A percentile compares a stretch with the other conserved stretches of the same genome.
Evolutionary conservation across 1,140 invertebrate genomes (phyloP).

Genomic region (Helicorthomorpha holstii): DNA sequence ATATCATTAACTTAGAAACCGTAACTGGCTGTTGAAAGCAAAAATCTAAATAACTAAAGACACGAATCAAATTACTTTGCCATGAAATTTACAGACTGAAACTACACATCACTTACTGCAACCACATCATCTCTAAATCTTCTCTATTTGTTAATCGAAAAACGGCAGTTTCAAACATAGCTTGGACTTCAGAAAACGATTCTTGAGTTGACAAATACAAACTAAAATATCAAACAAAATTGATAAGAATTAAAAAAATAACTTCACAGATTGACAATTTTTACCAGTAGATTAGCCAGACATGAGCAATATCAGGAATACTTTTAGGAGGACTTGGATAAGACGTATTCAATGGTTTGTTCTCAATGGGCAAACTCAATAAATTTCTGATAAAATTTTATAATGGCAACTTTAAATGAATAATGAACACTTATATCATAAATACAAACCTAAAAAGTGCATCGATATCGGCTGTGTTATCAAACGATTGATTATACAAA

Average conservation of each 20-base stretch:
- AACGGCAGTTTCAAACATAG: neutral
- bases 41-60: neutral
- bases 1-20: neutral
- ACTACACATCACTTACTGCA: neutral
- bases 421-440: too few relatives aligned
- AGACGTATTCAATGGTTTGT: too few relatives aligned
- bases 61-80: neutral
- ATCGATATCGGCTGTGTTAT: too few relatives aligned
- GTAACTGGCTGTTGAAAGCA: neutral
- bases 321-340: too few relatives aligned
- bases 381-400: too few relatives aligned
- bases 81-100: neutral
- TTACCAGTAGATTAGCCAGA: too few relatives aligned
- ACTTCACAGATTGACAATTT: too few relatives aligned
- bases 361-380: too few relatives aligned
- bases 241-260: neutral
- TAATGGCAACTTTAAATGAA: too few relatives aligned
- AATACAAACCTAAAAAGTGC: too few relatives aligned
- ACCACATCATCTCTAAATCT: neutral
- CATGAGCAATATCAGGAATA: too few relatives aligned
- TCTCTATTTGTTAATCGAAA: neutral
- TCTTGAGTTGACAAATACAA: neutral
- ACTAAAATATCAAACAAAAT: neutral
- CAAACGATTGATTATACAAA: too few relatives aligned
- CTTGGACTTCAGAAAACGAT: neutral